phyloP scores from a whole-genome alignment of 2,113 vertebrate species.

The Varanus salvator region DNA sequence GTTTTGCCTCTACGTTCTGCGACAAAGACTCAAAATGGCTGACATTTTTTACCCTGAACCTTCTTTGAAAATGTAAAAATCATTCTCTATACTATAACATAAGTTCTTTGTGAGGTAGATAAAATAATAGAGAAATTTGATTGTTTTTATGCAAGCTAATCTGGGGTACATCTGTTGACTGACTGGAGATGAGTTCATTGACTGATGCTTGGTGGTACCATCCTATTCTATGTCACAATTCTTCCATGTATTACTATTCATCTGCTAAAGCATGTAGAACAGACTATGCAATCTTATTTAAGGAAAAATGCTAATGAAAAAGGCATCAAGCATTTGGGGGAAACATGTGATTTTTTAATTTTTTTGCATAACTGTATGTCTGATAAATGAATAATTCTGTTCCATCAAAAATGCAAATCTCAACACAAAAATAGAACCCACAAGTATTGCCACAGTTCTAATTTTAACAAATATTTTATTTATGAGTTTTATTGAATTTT shows the following conservation, averaged over 20 bases:
- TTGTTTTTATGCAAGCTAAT: neutral
- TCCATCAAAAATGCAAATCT: neutral
- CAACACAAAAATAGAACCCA: neutral
- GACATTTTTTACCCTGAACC: neutral
- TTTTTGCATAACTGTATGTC: neutral
- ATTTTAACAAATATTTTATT: constrained; percentile 14
- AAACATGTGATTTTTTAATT: neutral
- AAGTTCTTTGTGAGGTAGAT: neutral
- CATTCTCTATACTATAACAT: neutral
- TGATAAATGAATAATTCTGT: neutral
- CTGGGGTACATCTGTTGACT: neutral
- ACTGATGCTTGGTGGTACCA: neutral
- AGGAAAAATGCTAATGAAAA: neutral
- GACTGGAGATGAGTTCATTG: neutral
- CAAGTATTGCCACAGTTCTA: neutral
- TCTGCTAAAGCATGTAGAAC: neutral
- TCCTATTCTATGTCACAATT: neutral
- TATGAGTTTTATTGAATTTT: neutral
- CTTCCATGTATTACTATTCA: neutral
- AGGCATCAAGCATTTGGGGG: neutral
- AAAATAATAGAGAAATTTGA: neutral
- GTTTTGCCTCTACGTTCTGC: too few relatives aligned
- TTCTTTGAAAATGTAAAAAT: neutral
- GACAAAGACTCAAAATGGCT: neutral
- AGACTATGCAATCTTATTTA: neutral